Evolutionary conservation across 2,888 invertebrate genomes (phyloP), one percentile per base, ranked within the genome.

Genomic region (Xanthorhoe spadicearia): DNA sequence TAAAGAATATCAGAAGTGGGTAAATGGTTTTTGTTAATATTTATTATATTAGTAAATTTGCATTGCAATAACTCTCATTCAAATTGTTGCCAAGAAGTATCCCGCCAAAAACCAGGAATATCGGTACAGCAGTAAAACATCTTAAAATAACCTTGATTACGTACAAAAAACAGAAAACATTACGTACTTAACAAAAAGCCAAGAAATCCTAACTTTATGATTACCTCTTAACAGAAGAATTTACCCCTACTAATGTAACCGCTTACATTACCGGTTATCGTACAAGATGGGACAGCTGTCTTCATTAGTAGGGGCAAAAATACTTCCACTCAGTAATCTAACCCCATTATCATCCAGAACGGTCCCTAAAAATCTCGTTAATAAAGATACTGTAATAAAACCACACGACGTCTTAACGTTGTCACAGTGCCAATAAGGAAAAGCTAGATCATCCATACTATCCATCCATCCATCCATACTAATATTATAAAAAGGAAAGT

Each of bases 371-470:
- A 64, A 50, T 59, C 54, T 54, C 59, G 58, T 64, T 64, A 55
- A 54, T 64, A 48, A 54, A 64, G 59, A 59, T 50, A 55, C 43
- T 54, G 50, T 18, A 64, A 60, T 54, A 54, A 59, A 64, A 64
- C 43, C 57, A 59, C 50, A 50, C 53, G 38, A 59, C 17, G 53
- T 53, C 38, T 64, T 59, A 43, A 17, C 50, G 28, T 55, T 43
- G 53, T 3, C 23, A 58, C 32, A 64, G 64, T 17, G 23, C 4
- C 18, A 49, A 13, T 23, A 35, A 8, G 1, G 7, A 43, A 15
- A 9, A 50, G 64, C 28, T 59, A n/a, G 18, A 4, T 48, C n/a
- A 48, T 15, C n/a, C n/a, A n/a, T n/a, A n/a, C n/a, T n/a, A n/a
- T n/a, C n/a, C n/a, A n/a, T n/a, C n/a, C n/a, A n/a, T n/a, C n/a